These are phyloP conservation scores for Sclerurus mexicanus DNA, from an alignment of 2,113 vertebrate species.

Conservation along the genomic window DNA sequence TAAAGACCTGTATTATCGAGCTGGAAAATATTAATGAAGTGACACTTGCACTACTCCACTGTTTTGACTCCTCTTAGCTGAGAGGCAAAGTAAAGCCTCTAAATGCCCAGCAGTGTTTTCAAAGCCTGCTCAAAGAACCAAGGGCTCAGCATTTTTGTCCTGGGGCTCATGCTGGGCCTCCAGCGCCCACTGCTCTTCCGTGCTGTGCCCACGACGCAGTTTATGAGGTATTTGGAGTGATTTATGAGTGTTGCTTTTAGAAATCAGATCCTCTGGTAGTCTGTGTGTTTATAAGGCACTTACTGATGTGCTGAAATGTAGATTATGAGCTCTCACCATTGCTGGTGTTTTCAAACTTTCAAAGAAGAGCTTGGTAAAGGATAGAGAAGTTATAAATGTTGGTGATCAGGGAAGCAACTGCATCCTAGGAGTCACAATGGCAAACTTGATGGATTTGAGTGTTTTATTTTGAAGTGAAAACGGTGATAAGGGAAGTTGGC, in stretches of 20 bases:
- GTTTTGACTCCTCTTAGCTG: not conserved
- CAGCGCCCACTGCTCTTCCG: not conserved
- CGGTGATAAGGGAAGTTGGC: not conserved
- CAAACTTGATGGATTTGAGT: not conserved
- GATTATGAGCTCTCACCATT: not conserved
- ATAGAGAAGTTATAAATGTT: not conserved
- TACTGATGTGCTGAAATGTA: not conserved
- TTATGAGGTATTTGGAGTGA: not conserved
- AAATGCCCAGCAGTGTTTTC: not conserved
- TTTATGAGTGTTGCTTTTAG: not conserved
- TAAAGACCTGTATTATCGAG: not conserved
- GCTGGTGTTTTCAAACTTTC: not conserved
- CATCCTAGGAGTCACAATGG: not conserved
- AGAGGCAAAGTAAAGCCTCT: not conserved
- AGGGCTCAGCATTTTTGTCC: not conserved
- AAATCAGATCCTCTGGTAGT: not conserved
- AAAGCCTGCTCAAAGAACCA: not conserved
- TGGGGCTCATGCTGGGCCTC: not conserved
- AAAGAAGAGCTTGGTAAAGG: not conserved
- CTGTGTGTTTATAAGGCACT: not conserved
- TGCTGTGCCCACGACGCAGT: not conserved
- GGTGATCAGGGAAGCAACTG: not conserved
- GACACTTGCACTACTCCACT: not conserved
- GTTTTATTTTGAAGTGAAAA: not conserved
- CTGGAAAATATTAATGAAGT: not conserved